These are phyloP conservation scores for Neolamprologus sp. DNA, from an alignment of 2,113 vertebrate species.

Conservation along the genomic window DNA sequence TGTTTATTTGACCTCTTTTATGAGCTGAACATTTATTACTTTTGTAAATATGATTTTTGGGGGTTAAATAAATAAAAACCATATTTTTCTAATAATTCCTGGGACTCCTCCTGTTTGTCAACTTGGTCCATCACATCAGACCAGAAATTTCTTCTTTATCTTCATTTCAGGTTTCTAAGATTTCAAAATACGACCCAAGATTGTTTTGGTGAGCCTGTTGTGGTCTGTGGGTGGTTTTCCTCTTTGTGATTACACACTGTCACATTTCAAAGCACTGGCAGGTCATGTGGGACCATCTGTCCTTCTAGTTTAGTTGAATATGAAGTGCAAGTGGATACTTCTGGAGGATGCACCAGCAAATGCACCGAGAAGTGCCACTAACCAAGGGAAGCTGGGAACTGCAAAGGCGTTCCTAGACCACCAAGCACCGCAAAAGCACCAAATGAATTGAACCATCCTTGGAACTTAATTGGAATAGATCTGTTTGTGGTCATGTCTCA, in stretches of 20 bases:
- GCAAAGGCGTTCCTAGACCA: not conserved
- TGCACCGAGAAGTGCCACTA: not conserved
- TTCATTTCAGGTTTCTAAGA: not conserved
- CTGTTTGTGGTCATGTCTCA: constrained; percentile 33
- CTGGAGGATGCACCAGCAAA: not conserved
- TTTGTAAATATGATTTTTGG: not conserved
- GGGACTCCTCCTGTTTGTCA: not conserved
- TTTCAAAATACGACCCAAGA: not conserved
- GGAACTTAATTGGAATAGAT: not conserved
- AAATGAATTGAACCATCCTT: not conserved
- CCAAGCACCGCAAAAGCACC: not conserved
- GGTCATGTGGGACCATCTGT: not conserved
- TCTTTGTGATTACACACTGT: not conserved
- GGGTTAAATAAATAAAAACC: not conserved
- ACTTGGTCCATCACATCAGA: not conserved
- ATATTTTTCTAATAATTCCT: not conserved
- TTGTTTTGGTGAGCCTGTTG: not conserved
- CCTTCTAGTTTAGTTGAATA: not conserved
- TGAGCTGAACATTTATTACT: not conserved
- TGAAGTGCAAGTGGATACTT: not conserved
- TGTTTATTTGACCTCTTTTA: not conserved
- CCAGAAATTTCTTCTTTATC: not conserved
- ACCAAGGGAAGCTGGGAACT: not conserved
- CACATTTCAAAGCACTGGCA: not conserved
- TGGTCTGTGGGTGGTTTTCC: not conserved